A percentile compares a stretch with the other conserved stretches of the same genome.
phyloP scores from a whole-genome alignment of 2,113 vertebrate genomes.

The Gymnorhina tibicen region DNA sequence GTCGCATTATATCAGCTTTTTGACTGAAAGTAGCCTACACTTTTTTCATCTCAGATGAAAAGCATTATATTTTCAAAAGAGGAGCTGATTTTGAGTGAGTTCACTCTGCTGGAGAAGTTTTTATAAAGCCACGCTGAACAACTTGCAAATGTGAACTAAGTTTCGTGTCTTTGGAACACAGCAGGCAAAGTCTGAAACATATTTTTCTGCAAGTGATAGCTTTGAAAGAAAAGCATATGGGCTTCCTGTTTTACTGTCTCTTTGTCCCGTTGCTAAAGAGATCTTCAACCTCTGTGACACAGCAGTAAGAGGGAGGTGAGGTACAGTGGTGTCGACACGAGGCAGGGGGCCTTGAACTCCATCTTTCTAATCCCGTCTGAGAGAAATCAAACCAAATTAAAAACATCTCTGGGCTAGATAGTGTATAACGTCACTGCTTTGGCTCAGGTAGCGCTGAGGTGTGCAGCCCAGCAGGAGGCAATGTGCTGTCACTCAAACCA shows the following conservation, averaged over 20 bases:
- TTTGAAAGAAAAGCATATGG: background rate
- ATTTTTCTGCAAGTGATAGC: background rate
- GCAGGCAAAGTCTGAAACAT: background rate
- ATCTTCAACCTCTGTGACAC: background rate
- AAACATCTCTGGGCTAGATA: background rate
- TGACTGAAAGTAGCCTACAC: background rate
- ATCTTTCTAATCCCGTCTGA: background rate
- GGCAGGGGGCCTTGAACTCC: background rate
- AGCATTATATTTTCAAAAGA: constrained; percentile 15
- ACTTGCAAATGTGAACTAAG: background rate
- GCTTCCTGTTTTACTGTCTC: background rate
- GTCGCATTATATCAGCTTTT: background rate
- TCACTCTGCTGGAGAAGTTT: background rate
- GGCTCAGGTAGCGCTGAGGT: background rate
- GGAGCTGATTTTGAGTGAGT: background rate
- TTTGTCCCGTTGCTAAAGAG: background rate
- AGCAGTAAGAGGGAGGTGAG: background rate
- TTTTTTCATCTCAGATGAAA: background rate
- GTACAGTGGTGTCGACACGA: background rate
- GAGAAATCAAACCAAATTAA: constrained; percentile 34
- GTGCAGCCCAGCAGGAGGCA: constrained; percentile 17
- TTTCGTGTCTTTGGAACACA: constrained; percentile 26
- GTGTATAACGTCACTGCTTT: background rate
- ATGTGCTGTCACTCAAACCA: background rate
- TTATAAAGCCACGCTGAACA: background rate